Conservation (phyloP, 2,113 vertebrate genomes). For the Oncorhynchus kisutch region DNA sequence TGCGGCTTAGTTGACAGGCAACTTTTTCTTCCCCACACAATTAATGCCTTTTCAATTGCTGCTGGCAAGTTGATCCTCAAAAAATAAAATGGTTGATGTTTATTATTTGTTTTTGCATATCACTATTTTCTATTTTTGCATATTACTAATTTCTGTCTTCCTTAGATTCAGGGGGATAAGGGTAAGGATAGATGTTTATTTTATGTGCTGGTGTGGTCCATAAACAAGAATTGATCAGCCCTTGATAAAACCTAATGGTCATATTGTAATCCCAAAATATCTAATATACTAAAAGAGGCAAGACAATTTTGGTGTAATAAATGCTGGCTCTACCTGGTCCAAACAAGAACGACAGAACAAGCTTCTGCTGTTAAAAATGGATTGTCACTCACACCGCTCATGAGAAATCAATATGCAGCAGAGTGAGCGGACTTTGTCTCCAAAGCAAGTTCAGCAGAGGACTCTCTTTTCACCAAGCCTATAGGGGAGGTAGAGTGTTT, state of each 20-base stretch:
- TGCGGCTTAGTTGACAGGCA: slow-evolving; percentile 19
- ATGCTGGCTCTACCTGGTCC: background rate
- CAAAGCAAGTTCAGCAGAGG: slow-evolving; percentile 17
- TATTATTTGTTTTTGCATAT: too few species aligned
- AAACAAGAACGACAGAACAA: too few species aligned
- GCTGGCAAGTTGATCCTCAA: background rate
- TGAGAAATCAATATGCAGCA: slow-evolving; percentile 7
- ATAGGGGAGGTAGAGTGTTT: slow-evolving; percentile 20
- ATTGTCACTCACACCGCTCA: background rate
- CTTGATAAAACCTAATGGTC: too few species aligned
- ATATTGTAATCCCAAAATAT: too few species aligned
- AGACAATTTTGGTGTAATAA: background rate
- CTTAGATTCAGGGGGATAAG: too few species aligned
- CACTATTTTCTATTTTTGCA: too few species aligned
- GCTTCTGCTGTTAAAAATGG: background rate
- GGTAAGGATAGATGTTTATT: too few species aligned
- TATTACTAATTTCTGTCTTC: too few species aligned
- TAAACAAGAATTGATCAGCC: too few species aligned
- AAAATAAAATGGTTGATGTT: background rate
- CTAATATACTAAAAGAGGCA: too few species aligned
- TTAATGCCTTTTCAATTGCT: slow-evolving; percentile 25
- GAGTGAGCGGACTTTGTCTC: background rate
- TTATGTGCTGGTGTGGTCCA: too few species aligned
- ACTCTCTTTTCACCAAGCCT: slow-evolving; percentile 7
- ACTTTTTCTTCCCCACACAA: slow-evolving; percentile 23